phyloP scores from a whole-genome alignment of 2,888 invertebrate genomes.

The Trissonchulus sp. region DNA sequence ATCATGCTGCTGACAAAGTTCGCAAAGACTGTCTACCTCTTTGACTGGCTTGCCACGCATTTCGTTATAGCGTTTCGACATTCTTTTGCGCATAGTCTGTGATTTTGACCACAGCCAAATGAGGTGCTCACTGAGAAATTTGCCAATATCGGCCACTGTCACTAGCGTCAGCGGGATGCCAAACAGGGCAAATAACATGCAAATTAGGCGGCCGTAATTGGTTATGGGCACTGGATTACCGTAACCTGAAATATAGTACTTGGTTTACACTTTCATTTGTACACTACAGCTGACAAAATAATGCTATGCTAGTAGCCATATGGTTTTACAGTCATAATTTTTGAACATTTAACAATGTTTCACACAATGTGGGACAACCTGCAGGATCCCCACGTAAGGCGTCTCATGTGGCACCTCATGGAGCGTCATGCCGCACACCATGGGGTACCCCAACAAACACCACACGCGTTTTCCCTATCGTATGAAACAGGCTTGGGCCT shows the following conservation, averaged over 20 bases:
- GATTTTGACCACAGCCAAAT: conserved; percentile 50
- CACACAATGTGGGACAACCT: too few species aligned
- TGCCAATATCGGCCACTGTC: conserved; percentile 51
- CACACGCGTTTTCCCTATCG: too few species aligned
- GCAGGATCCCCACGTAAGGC: too few species aligned
- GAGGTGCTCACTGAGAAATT: conserved; percentile 49
- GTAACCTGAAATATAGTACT: conserved; percentile 38
- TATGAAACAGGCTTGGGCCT: too few species aligned
- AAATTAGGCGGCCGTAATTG: conserved; percentile 44
- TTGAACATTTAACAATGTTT: too few species aligned
- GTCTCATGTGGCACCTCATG: too few species aligned
- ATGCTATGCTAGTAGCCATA: too few species aligned
- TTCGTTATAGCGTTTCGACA: conserved; percentile 46
- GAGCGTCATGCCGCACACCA: too few species aligned
- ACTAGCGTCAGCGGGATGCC: conserved; percentile 51
- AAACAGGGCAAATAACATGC: conserved; percentile 49
- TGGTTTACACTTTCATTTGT: too few species aligned
- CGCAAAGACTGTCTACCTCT: neutral
- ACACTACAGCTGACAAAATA: too few species aligned
- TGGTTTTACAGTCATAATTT: too few species aligned
- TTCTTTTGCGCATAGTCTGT: conserved; percentile 42
- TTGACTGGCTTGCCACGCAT: conserved; percentile 39
- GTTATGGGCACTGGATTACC: conserved; percentile 52
- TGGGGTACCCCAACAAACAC: too few species aligned
- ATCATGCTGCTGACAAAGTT: neutral